Percentiles rank a stretch among this genome's conserved stretches.
These are phyloP conservation scores for Motacilla tschutschensis DNA, from an alignment of 2,113 vertebrate species.

Conservation along the genomic window DNA sequence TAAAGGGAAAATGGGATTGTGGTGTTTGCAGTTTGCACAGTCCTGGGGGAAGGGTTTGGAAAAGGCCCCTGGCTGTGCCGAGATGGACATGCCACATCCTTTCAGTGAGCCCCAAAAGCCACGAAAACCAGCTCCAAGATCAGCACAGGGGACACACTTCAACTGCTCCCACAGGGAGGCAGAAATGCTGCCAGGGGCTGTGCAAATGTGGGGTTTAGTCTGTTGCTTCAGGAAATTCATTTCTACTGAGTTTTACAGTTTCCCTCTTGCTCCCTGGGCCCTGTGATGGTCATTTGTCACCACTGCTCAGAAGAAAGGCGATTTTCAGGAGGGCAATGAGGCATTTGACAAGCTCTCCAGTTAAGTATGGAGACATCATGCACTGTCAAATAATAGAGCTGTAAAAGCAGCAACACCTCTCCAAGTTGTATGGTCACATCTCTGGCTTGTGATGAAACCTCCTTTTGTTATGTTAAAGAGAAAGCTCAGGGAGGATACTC, in stretches of 20 bases:
- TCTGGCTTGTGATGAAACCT: neutral
- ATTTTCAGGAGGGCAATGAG: conserved; percentile 41
- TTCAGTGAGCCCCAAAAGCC: neutral
- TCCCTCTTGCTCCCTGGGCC: neutral
- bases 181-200: neutral
- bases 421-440: neutral
- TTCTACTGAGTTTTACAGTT: neutral
- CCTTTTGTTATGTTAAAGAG: neutral
- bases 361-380: neutral
- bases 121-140: neutral
- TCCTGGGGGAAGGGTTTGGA: neutral
- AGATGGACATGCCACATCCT: neutral
- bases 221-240: conserved; percentile 17
- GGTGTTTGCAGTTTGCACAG: neutral
- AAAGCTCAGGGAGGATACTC: neutral
- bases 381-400: neutral
- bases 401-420: neutral
- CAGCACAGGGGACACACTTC: neutral
- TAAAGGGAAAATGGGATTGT: neutral
- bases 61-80: accelerated
- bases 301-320: neutral
- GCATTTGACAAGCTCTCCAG: conserved; percentile 34
- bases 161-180: neutral
- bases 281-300: conserved; percentile 29
- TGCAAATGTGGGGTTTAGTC: neutral